Base-by-base conservation (phyloP, 2,113 vertebrate genomes). In the Brachionichthys hirsutus region DNA sequence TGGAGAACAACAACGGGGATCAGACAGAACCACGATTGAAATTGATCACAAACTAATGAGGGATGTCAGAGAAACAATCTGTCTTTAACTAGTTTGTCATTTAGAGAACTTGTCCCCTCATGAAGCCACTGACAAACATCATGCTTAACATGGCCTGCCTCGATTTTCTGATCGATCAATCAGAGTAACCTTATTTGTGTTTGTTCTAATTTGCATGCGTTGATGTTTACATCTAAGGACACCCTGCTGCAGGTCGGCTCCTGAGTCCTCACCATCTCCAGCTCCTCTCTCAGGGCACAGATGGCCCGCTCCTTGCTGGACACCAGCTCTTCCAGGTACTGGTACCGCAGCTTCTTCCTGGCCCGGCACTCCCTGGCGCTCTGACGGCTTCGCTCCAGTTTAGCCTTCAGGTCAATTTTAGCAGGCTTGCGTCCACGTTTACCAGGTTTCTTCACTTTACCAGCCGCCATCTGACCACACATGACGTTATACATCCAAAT, bases 321-420 rank as follows among this genome's bases (percentile, higher is more conserved):
- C 8, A 98, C 97, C 88, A 98, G 86, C 48, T 99, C 97, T 81
- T 99, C 97, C 89, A 99, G 87, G 75, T 98, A 98, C 88, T 99
- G 97, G 81, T 99, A 98, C 1, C 97, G 81, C 67, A 98, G 91
- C 78, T 99, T 99, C 87, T 99, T 99, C 42, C 97, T 77, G 40
- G 97, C 97, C 2, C 97, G 81, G 75, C 97, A 99, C 63, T 98
- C 97, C 16, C 97, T 83, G 0, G 97, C 97, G 48, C 97, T 99
- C 89, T 99, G 97, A 1, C 97, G 89, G 80, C 97, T 99, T 17
- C 97, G 90, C 88, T 99, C 97, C 50, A 99, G 92, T 44, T 98
- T 99, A 34, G 97, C 97, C 83, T 99, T 99, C 87, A 99, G 82
- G 84, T 99, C 96, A 42, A 98, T 98, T 77, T 99, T 99, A 8